Evolutionary conservation across 37 sponge, comb jelly and placozoan species (phyloP), one percentile per base, ranked within the genome.

Genomic region (Amphimedon queenslandica): DNA sequence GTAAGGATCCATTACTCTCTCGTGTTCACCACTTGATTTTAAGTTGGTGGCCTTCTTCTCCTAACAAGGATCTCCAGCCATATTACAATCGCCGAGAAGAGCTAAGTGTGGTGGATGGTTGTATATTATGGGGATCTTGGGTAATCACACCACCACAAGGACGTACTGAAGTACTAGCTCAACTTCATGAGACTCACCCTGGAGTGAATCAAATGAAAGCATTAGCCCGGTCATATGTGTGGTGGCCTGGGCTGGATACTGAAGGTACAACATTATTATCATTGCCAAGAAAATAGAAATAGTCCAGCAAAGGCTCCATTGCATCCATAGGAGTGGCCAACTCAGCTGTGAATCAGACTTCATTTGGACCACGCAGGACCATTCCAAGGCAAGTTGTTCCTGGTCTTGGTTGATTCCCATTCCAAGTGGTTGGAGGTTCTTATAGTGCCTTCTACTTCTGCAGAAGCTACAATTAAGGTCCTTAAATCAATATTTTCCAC

Each of bases 161-260:
- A 56, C 24, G 73, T 11, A 47, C 57, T 6, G 10, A 67, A 21
- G 11, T 67, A 34, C 11, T 67, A 34, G 69, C 6, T 23, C 53
- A 47, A 13, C 53, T 47, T 13, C 53, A 47, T 47, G 53, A 47
- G 13, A 47, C 53, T 47, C 53, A 67, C 34, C 69, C 10, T 8
- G 58, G 63, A 21, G n/a, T 23, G 23, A 24, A 35, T 37, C 57
- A 29, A 60, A 73, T 73, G 74, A 73, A 63, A 60, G 32, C 58
- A 30, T 23, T 73, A 32, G 74, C 58, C 3, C 35, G 74, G 21
- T 23, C 34, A 2, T 60, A 55, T n/a, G 23, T 73, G 2, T 73
- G 74, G 74, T 73, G 74, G 74, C 74, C 74, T n/a, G 38, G 61
- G 29, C 57, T 73, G 58, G 74, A 73, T 73, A n/a, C 58, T 6